These are phyloP conservation scores for Gymnarchus niloticus DNA, from an alignment of 2,113 vertebrate species.

Conservation along the genomic window DNA sequence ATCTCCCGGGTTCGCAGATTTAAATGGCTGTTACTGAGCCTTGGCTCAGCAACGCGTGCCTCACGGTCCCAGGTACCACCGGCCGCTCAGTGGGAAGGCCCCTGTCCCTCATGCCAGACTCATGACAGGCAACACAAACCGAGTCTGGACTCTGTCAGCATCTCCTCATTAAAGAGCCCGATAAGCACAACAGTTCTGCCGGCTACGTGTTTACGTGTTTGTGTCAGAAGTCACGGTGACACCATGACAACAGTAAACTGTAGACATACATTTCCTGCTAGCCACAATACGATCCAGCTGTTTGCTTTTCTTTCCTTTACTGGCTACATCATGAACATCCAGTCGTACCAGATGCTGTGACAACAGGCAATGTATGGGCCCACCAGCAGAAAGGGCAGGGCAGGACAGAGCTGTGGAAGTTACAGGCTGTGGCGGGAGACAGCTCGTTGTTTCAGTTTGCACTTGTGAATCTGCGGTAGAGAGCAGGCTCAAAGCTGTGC, in stretches of 20 bases:
- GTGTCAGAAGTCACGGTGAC: background rate
- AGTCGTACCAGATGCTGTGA: too few species aligned
- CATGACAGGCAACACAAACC: background rate
- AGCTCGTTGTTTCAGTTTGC: background rate
- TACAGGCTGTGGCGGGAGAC: background rate
- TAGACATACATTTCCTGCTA: background rate
- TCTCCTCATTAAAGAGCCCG: background rate
- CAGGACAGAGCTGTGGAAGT: background rate
- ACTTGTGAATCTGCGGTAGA: background rate
- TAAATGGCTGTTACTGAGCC: background rate
- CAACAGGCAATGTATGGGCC: too few species aligned
- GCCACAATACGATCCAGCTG: background rate
- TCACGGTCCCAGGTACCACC: background rate
- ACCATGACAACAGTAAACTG: background rate
- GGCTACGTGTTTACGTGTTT: background rate
- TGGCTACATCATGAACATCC: background rate
- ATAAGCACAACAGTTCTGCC: background rate
- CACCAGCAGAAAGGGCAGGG: background rate
- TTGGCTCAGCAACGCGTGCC: background rate
- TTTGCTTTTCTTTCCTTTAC: background rate
- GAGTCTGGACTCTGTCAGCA: background rate
- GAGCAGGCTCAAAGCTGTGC: background rate
- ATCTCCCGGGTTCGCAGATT: background rate
- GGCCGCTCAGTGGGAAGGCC: background rate
- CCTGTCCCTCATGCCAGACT: background rate